These are phyloP conservation scores for Moxostoma hubbsi DNA, from an alignment of 2,797 vertebrate genomes.

Conservation along the genomic window DNA sequence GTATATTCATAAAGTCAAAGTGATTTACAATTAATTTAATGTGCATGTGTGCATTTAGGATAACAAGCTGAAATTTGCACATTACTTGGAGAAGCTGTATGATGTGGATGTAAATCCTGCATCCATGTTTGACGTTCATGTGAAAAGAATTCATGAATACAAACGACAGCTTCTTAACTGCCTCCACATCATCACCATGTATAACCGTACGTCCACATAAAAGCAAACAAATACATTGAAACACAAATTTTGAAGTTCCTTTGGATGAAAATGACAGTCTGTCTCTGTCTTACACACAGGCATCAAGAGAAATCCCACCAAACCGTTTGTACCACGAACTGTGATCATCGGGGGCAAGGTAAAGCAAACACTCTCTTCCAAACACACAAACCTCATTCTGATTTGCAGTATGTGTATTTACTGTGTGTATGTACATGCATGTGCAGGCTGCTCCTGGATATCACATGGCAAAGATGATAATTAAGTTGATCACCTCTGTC, in stretches of 20 bases:
- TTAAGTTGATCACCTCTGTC: constrained; percentile 91
- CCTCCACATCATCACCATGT: constrained; percentile 91
- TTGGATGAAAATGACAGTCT: background rate
- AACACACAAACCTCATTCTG: background rate
- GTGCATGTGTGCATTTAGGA: constrained; percentile 74
- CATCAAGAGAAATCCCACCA: constrained; percentile 84
- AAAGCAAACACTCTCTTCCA: constrained; percentile 22
- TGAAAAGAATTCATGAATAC: constrained; percentile 97
- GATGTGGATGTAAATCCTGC: constrained; percentile 88
- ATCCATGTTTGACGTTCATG: constrained; percentile 97
- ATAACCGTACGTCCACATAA: constrained; percentile 86
- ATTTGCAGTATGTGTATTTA: background rate
- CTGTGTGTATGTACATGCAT: constrained; percentile 40
- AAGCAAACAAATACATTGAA: constrained; percentile 77
- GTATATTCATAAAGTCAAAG: background rate
- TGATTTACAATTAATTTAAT: background rate
- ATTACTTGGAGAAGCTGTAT: constrained; percentile 90
- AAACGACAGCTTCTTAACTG: constrained; percentile 96
- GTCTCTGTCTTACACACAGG: constrained; percentile 71
- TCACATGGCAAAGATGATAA: constrained; percentile 97
- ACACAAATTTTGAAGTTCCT: too few species aligned
- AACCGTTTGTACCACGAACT: constrained; percentile 88
- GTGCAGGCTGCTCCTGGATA: constrained; percentile 94
- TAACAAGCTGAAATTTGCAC: constrained; percentile 92
- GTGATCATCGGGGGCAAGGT: constrained; percentile 98